These are phyloP conservation scores for Aptenodytes patagonicus DNA, from an alignment of 2,113 vertebrate genomes.

Conservation along the genomic window DNA sequence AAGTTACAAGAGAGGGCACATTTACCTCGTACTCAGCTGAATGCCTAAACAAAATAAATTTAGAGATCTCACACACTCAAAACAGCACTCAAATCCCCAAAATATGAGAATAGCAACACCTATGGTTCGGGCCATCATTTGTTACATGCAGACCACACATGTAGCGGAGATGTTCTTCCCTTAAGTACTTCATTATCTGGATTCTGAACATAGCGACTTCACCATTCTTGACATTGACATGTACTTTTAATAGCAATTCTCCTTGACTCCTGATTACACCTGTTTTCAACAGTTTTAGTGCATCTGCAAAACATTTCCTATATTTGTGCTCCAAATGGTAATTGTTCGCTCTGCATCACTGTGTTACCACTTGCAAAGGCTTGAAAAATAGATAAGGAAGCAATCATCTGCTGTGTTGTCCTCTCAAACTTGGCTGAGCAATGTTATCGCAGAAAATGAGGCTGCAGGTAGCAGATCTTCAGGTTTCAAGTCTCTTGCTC, in stretches of 20 bases:
- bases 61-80: not conserved
- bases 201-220: not conserved
- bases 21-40: not conserved
- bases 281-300: not conserved
- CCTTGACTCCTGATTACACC: not conserved
- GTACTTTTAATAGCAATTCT: not conserved
- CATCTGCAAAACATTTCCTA: not conserved
- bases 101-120: not conserved
- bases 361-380: not conserved
- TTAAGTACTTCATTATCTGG: not conserved
- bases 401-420: not conserved
- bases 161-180: not conserved
- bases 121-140: rapidly evolving
- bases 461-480: not conserved
- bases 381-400: not conserved
- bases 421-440: not conserved
- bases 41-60: not conserved
- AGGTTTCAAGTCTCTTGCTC: not conserved
- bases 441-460: not conserved
- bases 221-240: not conserved
- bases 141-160: not conserved
- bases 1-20: not conserved
- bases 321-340: not conserved
- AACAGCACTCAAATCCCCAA: not conserved
- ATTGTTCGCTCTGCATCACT: not conserved